These are phyloP conservation scores for Buceros bicornis DNA, from an alignment of 2,797 vertebrate species.

Conservation along the genomic window DNA sequence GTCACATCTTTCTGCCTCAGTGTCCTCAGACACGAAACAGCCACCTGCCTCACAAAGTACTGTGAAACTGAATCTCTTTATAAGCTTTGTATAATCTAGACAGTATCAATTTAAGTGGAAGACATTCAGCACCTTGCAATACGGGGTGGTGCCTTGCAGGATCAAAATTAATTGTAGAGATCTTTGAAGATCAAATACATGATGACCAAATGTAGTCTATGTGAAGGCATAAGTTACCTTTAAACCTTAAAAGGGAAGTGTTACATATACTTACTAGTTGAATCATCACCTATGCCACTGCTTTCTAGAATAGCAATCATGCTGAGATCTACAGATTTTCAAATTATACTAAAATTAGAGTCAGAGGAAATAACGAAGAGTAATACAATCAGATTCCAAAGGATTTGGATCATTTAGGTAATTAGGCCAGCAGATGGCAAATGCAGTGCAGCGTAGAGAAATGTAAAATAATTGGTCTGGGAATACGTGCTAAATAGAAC, in stretches of 20 bases:
- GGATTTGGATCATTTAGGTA: conserved; percentile 26
- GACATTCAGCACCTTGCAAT: background rate
- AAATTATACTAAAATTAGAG: background rate
- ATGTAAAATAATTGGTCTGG: conserved; percentile 40
- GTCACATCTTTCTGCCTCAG: background rate
- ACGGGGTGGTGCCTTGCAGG: background rate
- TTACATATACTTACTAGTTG: background rate
- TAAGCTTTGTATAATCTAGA: background rate
- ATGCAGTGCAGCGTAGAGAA: conserved; percentile 1
- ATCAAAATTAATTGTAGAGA: background rate
- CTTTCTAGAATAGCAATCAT: background rate
- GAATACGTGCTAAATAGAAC: conserved; percentile 10
- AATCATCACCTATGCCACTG: background rate
- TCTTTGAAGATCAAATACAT: background rate
- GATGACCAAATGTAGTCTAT: background rate
- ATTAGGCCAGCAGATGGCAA: conserved; percentile 52
- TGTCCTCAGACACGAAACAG: background rate
- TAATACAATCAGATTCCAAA: conserved; percentile 45
- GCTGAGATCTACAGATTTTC: background rate
- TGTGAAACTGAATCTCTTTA: background rate
- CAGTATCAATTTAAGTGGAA: background rate
- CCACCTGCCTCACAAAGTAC: background rate
- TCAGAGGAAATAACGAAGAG: conserved; percentile 27
- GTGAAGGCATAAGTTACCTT: background rate
- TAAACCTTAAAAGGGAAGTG: background rate